Evolutionary conservation across 2,797 vertebrate genomes (phyloP).

Genomic region (Danio aesculapii): DNA sequence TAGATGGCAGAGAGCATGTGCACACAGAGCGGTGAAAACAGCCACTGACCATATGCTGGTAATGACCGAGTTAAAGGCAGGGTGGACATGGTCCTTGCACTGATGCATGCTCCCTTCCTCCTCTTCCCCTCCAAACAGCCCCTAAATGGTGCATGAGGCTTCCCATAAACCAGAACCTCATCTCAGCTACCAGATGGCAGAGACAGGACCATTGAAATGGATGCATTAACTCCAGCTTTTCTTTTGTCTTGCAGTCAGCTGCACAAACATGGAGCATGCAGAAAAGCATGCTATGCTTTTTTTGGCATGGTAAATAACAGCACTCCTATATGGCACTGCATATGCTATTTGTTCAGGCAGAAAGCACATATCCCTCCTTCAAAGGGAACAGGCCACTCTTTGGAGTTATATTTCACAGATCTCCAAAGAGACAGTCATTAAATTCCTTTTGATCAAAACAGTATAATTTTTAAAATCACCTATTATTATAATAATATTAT

Average conservation of each 20-base stretch:
- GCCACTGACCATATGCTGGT: conserved; percentile 51
- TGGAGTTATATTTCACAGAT: too few relatives aligned
- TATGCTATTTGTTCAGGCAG: background rate
- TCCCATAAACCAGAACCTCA: conserved; percentile 66
- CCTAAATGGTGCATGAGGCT: conserved; percentile 61
- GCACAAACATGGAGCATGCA: conserved; percentile 75
- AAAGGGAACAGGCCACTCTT: conserved; percentile 2
- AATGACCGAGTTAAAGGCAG: conserved; percentile 39
- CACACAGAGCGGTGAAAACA: conserved; percentile 29
- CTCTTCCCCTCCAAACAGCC: conserved; percentile 58
- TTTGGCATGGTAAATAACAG: background rate
- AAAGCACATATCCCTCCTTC: background rate
- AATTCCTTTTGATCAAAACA: conserved; percentile 25
- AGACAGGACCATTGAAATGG: conserved; percentile 49
- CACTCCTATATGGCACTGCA: background rate
- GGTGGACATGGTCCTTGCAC: conserved; percentile 35
- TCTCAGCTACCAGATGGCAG: conserved; percentile 75
- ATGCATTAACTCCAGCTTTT: conserved; percentile 61
- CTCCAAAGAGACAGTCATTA: background rate
- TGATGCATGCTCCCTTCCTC: conserved; percentile 32
- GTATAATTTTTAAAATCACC: background rate
- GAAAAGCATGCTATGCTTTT: conserved; percentile 72
- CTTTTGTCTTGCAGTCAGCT: conserved; percentile 72
- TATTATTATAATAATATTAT: conserved; percentile 52
- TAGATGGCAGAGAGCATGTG: conserved; percentile 49